Evolutionary conservation across 1,140 invertebrate genomes (phyloP).

Genomic region (Pemphigus obesinymphae): DNA sequence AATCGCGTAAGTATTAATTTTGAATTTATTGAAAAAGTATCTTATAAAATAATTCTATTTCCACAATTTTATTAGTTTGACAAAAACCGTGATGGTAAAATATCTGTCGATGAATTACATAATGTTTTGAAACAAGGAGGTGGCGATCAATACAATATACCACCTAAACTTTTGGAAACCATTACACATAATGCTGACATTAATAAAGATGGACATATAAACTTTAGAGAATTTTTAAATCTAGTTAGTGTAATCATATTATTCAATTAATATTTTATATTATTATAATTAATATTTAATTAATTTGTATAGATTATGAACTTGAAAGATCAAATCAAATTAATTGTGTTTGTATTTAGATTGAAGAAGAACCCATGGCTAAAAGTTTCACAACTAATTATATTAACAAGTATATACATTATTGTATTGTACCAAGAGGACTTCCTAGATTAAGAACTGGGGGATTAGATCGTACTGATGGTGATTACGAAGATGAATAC

Average conservation of each 20-base stretch:
- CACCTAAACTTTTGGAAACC: constrained; percentile 63
- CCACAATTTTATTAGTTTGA: constrained; percentile 61
- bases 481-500: constrained; percentile 79
- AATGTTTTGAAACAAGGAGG: constrained; percentile 61
- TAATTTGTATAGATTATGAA: not conserved
- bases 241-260: constrained; percentile 67
- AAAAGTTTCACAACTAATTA: constrained; percentile 58
- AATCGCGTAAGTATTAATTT: constrained; percentile 42
- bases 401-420: constrained; percentile 48
- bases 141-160: constrained; percentile 61
- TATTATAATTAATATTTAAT: not conserved
- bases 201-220: constrained; percentile 67
- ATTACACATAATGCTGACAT: constrained; percentile 67
- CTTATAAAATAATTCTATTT: not conserved
- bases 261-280: too few relatives aligned
- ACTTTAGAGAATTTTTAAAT: constrained; percentile 72
- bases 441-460: constrained; percentile 2
- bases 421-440: constrained; percentile 43
- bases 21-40: not conserved
- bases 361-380: constrained; percentile 56
- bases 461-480: constrained; percentile 58
- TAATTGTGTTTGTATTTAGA: constrained; percentile 46
- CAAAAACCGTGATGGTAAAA: constrained; percentile 65
- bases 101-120: constrained; percentile 66
- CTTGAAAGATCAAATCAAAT: constrained; percentile 24